Evolutionary conservation across 2,113 vertebrate genomes (phyloP).

Genomic region (Eudorcas thomsonii): DNA sequence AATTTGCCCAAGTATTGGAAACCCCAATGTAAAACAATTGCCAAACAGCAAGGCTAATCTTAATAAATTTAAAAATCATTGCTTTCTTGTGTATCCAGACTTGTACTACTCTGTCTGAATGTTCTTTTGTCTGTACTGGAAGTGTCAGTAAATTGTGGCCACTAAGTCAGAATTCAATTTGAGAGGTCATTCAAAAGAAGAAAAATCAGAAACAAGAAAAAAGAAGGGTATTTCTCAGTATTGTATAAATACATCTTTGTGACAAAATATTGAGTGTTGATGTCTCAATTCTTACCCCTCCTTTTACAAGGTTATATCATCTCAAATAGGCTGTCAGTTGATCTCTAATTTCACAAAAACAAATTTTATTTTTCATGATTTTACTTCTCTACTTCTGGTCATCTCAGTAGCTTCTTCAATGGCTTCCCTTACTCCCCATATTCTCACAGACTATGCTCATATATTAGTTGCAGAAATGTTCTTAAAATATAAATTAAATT

Average conservation of each 20-base stretch:
- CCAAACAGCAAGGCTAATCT: neutral
- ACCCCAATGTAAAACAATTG: neutral
- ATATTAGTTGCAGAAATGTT: neutral
- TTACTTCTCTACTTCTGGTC: neutral
- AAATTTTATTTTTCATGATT: neutral
- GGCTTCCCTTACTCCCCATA: accelerated
- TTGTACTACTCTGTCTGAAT: too few species aligned
- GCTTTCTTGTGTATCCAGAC: neutral
- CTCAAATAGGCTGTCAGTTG: neutral
- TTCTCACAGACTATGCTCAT: neutral
- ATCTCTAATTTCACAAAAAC: neutral
- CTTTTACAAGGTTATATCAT: neutral
- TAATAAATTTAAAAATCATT: neutral
- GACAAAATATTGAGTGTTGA: neutral
- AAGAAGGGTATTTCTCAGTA: neutral
- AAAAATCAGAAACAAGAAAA: neutral
- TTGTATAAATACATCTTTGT: neutral
- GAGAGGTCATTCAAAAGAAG: neutral
- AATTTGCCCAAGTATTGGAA: neutral
- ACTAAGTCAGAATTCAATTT: neutral
- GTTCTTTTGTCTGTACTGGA: neutral
- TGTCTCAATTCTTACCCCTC: neutral
- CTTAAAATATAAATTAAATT: neutral
- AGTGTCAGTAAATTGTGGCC: neutral
- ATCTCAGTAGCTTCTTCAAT: neutral